Base-by-base conservation (phyloP, 2,888 invertebrate genomes). In the Nemapogon koenigi region DNA sequence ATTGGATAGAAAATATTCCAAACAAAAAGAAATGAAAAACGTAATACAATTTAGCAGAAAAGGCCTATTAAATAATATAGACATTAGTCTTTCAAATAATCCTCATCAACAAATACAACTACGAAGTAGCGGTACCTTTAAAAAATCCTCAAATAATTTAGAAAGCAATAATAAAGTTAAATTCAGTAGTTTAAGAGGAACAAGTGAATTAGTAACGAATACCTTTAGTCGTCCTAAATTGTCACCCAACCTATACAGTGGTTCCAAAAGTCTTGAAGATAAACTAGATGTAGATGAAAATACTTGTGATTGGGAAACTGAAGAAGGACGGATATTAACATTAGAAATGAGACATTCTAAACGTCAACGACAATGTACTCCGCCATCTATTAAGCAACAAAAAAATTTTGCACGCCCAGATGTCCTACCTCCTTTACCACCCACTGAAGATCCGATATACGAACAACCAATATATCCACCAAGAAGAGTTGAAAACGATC, bases 331-430 rank as follows among this genome's bases (percentile, higher is more conserved):
- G 28, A 69, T 88, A 36, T 56, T 91, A 15, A 89, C 90, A 0
- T 68, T 90, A 35, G 90, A 90, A 52, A 81, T 84, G 8, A 81
- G 89, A 42, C 90, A 91, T 53, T 86, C 87, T 2, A 87, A 85
- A 41, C 72, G 91, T 27, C 91, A 91, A 57, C 75, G 91, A 2
- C 82, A 83, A 41, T 76, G 79, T 10, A 80, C 81, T 6, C 80
- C 81, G 14, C 75, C 82, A 0, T 76, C 72, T 4, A 64, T 70
- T 29, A 76, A 69, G 50, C 72, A 75, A 42, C 42, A 67, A 2
- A 72, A 80, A 43, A 75, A 62, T 47, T 59, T 75, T 47, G 73
- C 82, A 30, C 83, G 85, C 16, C 89, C 89, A 1, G 89, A 89
- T 52, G 82, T 89, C 10, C 81, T 89, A 35, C 88, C 87, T 4